Evolutionary conservation across 2,113 vertebrate species (phyloP).

Genomic region (Triplophysa dalaica): DNA sequence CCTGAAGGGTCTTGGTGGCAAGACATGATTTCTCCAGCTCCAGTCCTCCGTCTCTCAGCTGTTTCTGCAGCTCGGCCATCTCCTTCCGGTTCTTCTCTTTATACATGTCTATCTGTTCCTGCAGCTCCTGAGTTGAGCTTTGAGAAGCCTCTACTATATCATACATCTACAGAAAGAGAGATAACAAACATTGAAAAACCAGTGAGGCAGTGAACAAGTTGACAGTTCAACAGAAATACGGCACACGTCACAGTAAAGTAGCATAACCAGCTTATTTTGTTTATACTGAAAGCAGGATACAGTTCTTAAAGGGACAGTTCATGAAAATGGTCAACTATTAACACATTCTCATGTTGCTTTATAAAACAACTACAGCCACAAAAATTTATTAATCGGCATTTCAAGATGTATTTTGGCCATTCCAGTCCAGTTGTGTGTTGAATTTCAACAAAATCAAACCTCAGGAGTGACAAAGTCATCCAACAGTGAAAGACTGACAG

Average conservation of each 20-base stretch:
- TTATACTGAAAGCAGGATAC: neutral
- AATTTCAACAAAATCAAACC: too few species aligned
- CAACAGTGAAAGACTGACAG: too few species aligned
- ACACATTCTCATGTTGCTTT: too few species aligned
- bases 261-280: neutral
- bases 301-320: neutral
- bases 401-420: too few species aligned
- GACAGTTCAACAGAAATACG: neutral
- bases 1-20: slow-evolving; percentile 77
- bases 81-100: slow-evolving; percentile 90
- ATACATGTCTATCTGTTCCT: slow-evolving; percentile 90
- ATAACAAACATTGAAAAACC: slow-evolving; percentile 11
- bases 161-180: slow-evolving; percentile 78
- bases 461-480: too few species aligned
- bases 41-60: slow-evolving; percentile 82
- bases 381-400: too few species aligned
- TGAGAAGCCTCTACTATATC: slow-evolving; percentile 84
- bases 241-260: neutral
- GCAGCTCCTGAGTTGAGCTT: slow-evolving; percentile 84
- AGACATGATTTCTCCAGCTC: slow-evolving; percentile 83
- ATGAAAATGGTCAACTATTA: neutral
- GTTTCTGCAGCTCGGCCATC: slow-evolving; percentile 82
- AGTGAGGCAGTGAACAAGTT: neutral
- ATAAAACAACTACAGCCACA: too few species aligned
- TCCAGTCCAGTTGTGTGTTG: too few species aligned